phyloP scores from a whole-genome alignment of 2,797 vertebrate species.

The Manis pentadactyla region DNA sequence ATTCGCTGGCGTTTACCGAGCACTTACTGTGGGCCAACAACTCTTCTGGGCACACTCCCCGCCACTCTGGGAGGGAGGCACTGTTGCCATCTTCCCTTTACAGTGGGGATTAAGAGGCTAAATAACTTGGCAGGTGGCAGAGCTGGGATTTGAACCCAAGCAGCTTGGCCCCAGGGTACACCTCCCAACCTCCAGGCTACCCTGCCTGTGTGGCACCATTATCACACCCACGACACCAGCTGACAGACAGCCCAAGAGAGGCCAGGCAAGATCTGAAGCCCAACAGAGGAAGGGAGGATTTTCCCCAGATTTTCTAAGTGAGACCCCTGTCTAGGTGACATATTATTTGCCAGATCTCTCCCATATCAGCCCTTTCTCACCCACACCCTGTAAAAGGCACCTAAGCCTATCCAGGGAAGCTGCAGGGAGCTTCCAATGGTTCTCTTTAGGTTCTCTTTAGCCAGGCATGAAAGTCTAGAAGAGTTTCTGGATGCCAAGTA shows the following conservation, averaged over 20 bases:
- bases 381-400: neutral
- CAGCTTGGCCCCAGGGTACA: neutral
- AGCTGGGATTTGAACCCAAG: neutral
- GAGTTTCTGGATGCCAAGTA: neutral
- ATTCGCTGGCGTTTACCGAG: neutral
- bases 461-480: neutral
- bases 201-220: neutral
- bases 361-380: neutral
- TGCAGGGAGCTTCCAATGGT: no score
- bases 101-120: neutral
- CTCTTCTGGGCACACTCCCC: neutral
- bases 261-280: neutral
- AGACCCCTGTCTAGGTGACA: neutral
- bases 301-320: neutral
- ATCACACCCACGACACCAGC: neutral
- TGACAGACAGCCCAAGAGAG: neutral
- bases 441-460: neutral
- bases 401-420: neutral
- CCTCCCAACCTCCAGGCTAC: neutral
- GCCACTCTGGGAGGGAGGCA: neutral
- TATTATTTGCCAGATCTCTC: neutral
- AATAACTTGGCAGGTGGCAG: neutral
- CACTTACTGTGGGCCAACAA: neutral
- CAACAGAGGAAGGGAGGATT: neutral
- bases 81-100: neutral